Evolutionary conservation across 2,113 vertebrate genomes (phyloP).

Genomic region (Puntigrus tetrazona): DNA sequence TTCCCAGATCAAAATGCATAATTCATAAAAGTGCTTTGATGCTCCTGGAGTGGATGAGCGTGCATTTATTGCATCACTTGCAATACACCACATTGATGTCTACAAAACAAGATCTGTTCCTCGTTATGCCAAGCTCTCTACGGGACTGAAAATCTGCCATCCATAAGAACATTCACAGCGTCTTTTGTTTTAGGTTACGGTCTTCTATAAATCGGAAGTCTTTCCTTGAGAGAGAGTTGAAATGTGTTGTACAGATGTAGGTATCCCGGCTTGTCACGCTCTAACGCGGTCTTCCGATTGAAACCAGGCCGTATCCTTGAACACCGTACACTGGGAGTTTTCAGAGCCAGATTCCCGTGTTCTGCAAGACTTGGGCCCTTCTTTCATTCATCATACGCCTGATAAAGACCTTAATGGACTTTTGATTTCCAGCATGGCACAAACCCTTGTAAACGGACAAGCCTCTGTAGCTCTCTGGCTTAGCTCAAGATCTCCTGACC

Average conservation of each 20-base stretch:
- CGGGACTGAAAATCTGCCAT: slow-evolving; percentile 31
- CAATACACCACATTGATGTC: slow-evolving; percentile 39
- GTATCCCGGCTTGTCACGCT: slow-evolving; percentile 48
- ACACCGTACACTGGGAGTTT: slow-evolving; percentile 39
- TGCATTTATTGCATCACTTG: slow-evolving; percentile 61
- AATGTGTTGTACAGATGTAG: slow-evolving; percentile 62
- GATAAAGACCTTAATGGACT: neutral
- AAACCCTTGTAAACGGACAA: neutral
- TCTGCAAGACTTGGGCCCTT: neutral
- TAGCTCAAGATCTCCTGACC: neutral
- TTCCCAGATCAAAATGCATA: slow-evolving; percentile 68
- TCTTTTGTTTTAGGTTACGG: slow-evolving; percentile 42
- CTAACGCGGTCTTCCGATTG: slow-evolving; percentile 47
- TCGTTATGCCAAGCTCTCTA: slow-evolving; percentile 49
- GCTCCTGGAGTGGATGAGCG: slow-evolving; percentile 55
- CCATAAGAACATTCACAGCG: slow-evolving; percentile 36
- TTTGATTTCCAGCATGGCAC: slow-evolving; percentile 1
- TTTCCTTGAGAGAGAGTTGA: slow-evolving; percentile 26
- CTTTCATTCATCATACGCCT: neutral
- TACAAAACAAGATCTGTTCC: slow-evolving; percentile 56
- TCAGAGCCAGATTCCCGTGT: neutral
- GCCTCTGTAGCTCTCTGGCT: neutral
- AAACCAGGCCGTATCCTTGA: slow-evolving; percentile 48
- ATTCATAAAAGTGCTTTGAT: slow-evolving; percentile 72
- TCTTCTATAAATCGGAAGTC: slow-evolving; percentile 46